Evolutionary conservation across 2,888 invertebrate species (phyloP).

Genomic region (Nomada fabriciana): DNA sequence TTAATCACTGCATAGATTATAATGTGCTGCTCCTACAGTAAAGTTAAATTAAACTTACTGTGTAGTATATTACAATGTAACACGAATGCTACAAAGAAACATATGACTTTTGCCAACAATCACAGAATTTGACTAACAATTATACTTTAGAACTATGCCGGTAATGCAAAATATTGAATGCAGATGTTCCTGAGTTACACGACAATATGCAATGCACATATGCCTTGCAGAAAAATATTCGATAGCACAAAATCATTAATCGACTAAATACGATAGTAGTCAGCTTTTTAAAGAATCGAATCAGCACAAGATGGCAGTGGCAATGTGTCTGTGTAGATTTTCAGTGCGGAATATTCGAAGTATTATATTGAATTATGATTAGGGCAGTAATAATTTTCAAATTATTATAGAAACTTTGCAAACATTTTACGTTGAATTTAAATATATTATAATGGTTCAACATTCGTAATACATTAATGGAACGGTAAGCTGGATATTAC

Average conservation of each 20-base stretch:
- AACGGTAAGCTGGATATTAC: neutral
- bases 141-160: neutral
- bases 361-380: neutral
- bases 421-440: neutral
- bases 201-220: too few relatives aligned
- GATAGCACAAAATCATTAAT: slow-evolving; percentile 23
- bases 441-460: neutral
- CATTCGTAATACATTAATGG: neutral
- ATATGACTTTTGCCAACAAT: slow-evolving; percentile 10
- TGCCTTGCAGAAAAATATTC: slow-evolving; percentile 1
- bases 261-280: slow-evolving; percentile 18
- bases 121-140: slow-evolving; percentile 7
- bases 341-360: slow-evolving; percentile 23
- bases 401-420: neutral
- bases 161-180: slow-evolving; percentile 22
- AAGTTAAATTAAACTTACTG: neutral
- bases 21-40: neutral
- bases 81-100: neutral
- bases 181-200: slow-evolving; percentile 3
- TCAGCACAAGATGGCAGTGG: slow-evolving; percentile 53
- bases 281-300: slow-evolving; percentile 20
- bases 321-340: neutral
- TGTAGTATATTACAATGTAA: neutral
- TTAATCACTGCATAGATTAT: slow-evolving; percentile 1
- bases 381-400: neutral